Percentiles rank a stretch among this genome's conserved stretches.
phyloP scores from a whole-genome alignment of 1,140 invertebrate genomes.

The Mylabris phalerata region DNA sequence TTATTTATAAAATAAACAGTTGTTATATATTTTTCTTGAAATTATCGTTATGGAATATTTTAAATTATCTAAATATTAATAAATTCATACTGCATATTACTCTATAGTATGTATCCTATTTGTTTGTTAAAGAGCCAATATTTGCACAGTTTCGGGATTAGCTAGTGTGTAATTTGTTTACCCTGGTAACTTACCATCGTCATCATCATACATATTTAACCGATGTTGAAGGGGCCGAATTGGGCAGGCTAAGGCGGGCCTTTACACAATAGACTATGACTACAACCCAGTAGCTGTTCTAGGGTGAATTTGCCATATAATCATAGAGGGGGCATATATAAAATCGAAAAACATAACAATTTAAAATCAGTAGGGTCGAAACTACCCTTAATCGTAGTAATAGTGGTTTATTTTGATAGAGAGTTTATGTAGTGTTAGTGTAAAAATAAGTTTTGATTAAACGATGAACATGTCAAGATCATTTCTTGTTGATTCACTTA shows the following conservation, averaged over 20 bases:
- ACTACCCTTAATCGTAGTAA: conserved; percentile 5
- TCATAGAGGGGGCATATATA: conserved; percentile 29
- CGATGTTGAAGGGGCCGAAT: conserved; percentile 10
- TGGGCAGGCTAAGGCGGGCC: conserved; percentile 27
- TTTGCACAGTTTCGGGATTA: conserved; percentile 21
- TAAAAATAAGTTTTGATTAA: neutral
- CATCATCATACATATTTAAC: conserved; percentile 9
- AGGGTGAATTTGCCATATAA: conserved; percentile 19
- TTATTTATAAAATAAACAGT: too few relatives aligned
- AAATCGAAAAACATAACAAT: conserved; percentile 16
- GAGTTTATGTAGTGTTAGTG: neutral
- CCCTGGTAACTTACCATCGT: conserved; percentile 5
- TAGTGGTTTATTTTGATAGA: neutral
- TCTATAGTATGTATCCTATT: too few relatives aligned
- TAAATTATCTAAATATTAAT: too few relatives aligned
- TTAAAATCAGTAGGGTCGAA: conserved; percentile 19
- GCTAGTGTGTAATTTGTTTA: conserved; percentile 29
- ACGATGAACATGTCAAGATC: conserved; percentile 59
- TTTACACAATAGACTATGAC: conserved; percentile 17
- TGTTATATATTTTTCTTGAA: too few relatives aligned
- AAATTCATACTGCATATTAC: too few relatives aligned
- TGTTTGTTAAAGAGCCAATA: conserved; percentile 10
- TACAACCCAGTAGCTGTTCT: conserved; percentile 7
- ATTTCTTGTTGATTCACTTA: conserved; percentile 67
- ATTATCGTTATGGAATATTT: too few relatives aligned